Evolutionary conservation across 2,888 invertebrate genomes (phyloP).

Genomic region (Baronia brevicornis): DNA sequence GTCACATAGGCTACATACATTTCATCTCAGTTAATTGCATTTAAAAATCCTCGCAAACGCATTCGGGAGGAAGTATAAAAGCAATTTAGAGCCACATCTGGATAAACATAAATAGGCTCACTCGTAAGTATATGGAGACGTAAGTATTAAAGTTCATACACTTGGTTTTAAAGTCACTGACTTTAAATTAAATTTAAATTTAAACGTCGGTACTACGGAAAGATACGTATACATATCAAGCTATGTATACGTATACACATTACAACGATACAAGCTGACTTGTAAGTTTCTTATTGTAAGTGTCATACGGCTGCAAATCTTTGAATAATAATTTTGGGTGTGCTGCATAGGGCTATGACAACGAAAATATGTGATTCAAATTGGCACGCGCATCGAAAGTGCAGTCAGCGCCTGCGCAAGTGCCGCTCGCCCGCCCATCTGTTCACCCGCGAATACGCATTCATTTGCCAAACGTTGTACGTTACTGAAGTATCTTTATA

Average conservation of each 20-base stretch:
- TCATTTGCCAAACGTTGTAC: slow-evolving; percentile 46
- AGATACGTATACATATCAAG: too few species aligned
- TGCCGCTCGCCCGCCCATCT: slow-evolving; percentile 34
- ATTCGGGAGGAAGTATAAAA: background rate
- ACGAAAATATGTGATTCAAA: slow-evolving; percentile 21
- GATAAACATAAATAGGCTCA: slow-evolving; percentile 5
- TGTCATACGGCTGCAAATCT: slow-evolving; percentile 9
- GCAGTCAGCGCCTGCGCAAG: slow-evolving; percentile 24
- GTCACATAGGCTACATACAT: too few species aligned
- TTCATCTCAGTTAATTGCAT: too few species aligned
- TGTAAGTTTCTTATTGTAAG: slow-evolving; percentile 5
- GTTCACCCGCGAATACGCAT: slow-evolving; percentile 60
- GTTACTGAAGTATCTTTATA: slow-evolving; percentile 32
- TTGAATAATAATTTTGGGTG: slow-evolving; percentile 6
- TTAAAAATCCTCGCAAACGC: too few species aligned
- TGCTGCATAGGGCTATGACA: slow-evolving; percentile 27
- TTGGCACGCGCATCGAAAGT: slow-evolving; percentile 18
- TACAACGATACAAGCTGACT: slow-evolving; percentile 28
- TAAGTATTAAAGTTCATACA: slow-evolving; percentile 7
- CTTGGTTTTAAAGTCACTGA: slow-evolving; percentile 49
- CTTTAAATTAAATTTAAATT: slow-evolving; percentile 54
- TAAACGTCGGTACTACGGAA: too few species aligned
- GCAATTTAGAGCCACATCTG: slow-evolving; percentile 2
- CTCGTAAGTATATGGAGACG: slow-evolving; percentile 3
- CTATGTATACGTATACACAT: too few species aligned